Conservation (phyloP, 2,888 invertebrate genomes). For the Limnephilus auricula region DNA sequence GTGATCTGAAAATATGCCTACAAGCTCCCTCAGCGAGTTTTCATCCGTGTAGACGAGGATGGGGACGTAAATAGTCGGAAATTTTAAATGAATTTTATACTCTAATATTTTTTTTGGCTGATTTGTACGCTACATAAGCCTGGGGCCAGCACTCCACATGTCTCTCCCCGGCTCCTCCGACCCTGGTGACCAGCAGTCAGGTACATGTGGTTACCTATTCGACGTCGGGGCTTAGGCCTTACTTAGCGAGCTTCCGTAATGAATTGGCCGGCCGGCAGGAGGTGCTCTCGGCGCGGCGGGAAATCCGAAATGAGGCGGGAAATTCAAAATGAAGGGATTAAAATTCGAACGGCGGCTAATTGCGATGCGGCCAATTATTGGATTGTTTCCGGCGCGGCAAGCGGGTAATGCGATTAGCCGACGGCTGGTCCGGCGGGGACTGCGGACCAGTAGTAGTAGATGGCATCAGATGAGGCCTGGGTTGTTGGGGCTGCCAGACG, state of each 20-base stretch:
- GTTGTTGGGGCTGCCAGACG: slow-evolving; percentile 7
- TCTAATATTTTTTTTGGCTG: no score
- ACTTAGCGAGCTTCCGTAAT: slow-evolving; percentile 32
- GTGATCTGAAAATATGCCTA: no score
- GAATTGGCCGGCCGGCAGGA: slow-evolving; percentile 42
- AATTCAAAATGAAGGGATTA: slow-evolving; percentile 59
- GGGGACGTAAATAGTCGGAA: no score
- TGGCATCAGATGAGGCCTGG: background rate
- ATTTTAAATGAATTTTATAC: no score
- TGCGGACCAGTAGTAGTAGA: background rate
- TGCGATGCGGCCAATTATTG: slow-evolving; percentile 62
- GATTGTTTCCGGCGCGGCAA: slow-evolving; percentile 57
- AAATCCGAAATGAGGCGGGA: slow-evolving; percentile 30
- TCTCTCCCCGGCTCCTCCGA: background rate
- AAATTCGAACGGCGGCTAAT: slow-evolving; percentile 61
- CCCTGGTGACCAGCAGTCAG: background rate
- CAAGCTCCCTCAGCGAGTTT: no score
- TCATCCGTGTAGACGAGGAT: no score
- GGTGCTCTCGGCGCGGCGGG: slow-evolving; percentile 14
- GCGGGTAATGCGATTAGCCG: slow-evolving; percentile 57
- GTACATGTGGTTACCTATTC: background rate
- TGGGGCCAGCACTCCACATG: background rate
- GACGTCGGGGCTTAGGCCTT: background rate
- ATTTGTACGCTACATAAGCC: no score
- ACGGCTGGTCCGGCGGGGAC: slow-evolving; percentile 23